A percentile compares a stretch with the other conserved stretches of the same genome.
Evolutionary conservation across 2,113 vertebrate genomes (phyloP).

Genomic region (Ailuropoda melanoleuca): DNA sequence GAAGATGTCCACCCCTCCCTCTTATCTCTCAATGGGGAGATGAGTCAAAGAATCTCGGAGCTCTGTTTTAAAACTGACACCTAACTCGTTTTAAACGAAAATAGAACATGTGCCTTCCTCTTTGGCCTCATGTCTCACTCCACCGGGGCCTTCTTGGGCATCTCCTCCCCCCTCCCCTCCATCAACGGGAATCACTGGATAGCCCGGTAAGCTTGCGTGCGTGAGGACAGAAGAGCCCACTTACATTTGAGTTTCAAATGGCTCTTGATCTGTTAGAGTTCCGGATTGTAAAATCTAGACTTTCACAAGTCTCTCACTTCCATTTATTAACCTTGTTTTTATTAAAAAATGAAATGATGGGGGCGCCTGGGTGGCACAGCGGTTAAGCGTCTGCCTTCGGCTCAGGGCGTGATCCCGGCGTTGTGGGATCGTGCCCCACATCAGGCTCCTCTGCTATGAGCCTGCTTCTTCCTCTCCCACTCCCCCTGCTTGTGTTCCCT

Average conservation of each 20-base stretch:
- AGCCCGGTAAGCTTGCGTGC: not conserved
- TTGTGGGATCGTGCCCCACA: too few relatives aligned
- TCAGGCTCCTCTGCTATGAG: too few relatives aligned
- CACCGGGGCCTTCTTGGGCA: not conserved
- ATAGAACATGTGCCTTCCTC: not conserved
- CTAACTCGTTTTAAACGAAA: conserved; percentile 35
- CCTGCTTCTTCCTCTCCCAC: too few relatives aligned
- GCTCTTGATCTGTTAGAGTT: not conserved
- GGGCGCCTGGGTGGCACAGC: too few relatives aligned
- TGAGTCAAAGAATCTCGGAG: not conserved
- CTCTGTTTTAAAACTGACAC: conserved; percentile 40
- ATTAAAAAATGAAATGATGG: conserved; percentile 45
- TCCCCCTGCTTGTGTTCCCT: too few relatives aligned
- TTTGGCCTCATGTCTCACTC: not conserved
- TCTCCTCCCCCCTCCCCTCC: not conserved
- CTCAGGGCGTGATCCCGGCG: too few relatives aligned
- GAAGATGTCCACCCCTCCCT: not conserved
- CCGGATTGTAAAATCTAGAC: conserved; percentile 7
- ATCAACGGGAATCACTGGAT: not conserved
- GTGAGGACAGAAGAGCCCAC: not conserved
- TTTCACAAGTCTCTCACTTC: not conserved
- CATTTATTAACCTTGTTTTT: conserved; percentile 41
- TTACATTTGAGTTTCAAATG: not conserved
- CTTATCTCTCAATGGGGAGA: not conserved
- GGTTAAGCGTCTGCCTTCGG: too few relatives aligned